These are phyloP conservation scores for Monochamus saltuarius DNA, from an alignment of 1,140 invertebrate species.

Conservation along the genomic window DNA sequence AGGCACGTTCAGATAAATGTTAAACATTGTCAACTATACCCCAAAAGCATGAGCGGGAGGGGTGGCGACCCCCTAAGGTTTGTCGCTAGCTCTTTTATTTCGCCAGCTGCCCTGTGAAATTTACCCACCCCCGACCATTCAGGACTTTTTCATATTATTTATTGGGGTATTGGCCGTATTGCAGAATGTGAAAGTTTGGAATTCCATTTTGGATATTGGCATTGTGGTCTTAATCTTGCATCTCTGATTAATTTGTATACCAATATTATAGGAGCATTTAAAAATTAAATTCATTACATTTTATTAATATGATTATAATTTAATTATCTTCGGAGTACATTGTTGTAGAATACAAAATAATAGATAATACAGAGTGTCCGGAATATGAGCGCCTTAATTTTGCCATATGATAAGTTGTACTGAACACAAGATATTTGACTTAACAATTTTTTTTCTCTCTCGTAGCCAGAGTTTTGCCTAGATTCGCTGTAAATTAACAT, in stretches of 20 bases:
- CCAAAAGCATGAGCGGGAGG: slow-evolving; percentile 41
- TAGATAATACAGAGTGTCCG: too few species aligned
- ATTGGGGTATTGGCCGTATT: slow-evolving; percentile 38
- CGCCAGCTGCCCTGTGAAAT: slow-evolving; percentile 50
- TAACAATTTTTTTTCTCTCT: too few species aligned
- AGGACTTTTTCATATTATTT: slow-evolving; percentile 47
- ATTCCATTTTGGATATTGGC: slow-evolving; percentile 7
- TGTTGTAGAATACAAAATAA: too few species aligned
- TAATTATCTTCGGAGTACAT: too few species aligned
- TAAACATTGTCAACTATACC: slow-evolving; percentile 50
- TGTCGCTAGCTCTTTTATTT: slow-evolving; percentile 49
- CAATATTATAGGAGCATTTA: too few species aligned
- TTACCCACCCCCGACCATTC: slow-evolving; percentile 48
- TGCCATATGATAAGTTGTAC: too few species aligned
- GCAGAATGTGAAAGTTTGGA: slow-evolving; percentile 42
- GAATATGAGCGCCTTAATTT: too few species aligned
- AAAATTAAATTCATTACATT: too few species aligned
- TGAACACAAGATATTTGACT: too few species aligned
- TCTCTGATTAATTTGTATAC: not conserved
- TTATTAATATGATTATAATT: too few species aligned
- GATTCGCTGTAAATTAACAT: too few species aligned
- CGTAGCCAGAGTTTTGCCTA: too few species aligned
- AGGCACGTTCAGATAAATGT: slow-evolving; percentile 48
- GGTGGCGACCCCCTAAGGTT: slow-evolving; percentile 48
- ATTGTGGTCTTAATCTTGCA: not conserved